Conservation (phyloP, 1,140 invertebrate species). For the Brachionus calyciflorus region DNA sequence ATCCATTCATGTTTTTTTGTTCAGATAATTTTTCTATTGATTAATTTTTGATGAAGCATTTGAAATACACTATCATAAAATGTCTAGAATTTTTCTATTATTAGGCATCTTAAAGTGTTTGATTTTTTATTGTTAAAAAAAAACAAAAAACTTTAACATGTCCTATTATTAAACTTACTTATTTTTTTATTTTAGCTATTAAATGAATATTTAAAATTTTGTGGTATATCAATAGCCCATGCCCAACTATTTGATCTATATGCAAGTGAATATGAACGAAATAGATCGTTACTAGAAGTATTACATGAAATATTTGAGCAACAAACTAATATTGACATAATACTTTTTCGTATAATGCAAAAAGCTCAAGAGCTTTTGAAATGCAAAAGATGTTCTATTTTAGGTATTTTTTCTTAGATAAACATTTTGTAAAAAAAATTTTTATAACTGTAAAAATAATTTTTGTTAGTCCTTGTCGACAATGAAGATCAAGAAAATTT, state of each 20-base stretch:
- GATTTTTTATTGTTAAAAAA: no score
- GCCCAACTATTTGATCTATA: conserved; percentile 63
- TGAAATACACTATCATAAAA: no score
- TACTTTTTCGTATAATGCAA: conserved; percentile 63
- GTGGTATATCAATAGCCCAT: conserved; percentile 62
- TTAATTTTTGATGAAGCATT: no score
- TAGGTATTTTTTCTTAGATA: no score
- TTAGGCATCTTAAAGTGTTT: no score
- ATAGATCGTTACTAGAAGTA: conserved; percentile 62
- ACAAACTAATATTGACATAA: conserved; percentile 63
- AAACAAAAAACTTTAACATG: neutral
- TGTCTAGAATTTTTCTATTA: no score
- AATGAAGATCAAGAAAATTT: conserved; percentile 48
- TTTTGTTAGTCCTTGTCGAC: conserved; percentile 52
- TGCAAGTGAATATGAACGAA: conserved; percentile 62
- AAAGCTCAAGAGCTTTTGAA: conserved; percentile 61
- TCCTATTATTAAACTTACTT: neutral
- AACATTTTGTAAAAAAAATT: no score
- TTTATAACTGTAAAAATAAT: no score
- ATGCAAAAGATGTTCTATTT: conserved; percentile 62
- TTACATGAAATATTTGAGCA: conserved; percentile 64
- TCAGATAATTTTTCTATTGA: no score
- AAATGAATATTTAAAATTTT: conserved; percentile 63
- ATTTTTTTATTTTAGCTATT: conserved; percentile 57
- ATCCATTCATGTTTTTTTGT: no score